phyloP scores from a whole-genome alignment of 2,888 invertebrate genomes.

The Tachina grossa region DNA sequence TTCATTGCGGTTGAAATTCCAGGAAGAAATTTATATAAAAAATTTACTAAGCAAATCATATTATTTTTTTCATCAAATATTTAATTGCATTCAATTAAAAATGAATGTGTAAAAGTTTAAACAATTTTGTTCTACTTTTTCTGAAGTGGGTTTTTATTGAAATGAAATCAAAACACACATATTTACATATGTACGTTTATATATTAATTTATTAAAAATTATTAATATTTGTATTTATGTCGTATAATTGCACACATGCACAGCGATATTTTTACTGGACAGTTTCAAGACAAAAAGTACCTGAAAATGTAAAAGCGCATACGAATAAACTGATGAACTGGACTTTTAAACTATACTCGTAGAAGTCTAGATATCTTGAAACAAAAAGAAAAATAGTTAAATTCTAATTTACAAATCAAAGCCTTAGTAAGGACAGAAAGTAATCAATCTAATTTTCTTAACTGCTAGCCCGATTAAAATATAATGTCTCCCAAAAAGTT shows the following conservation, averaged over 20 bases:
- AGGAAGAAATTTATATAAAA: neutral
- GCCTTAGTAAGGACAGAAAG: too few species aligned
- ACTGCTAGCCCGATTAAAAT: too few species aligned
- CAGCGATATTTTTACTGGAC: too few species aligned
- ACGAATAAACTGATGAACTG: too few species aligned
- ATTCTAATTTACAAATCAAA: too few species aligned
- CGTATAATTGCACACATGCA: neutral
- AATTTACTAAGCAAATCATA: neutral
- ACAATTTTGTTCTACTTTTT: slow-evolving; percentile 34
- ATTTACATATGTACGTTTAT: neutral
- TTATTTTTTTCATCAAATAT: slow-evolving; percentile 2
- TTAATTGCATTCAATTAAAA: slow-evolving; percentile 18
- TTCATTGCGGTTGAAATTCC: slow-evolving; percentile 6
- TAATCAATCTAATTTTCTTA: too few species aligned
- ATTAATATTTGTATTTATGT: slow-evolving; percentile 17
- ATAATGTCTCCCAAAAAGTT: too few species aligned
- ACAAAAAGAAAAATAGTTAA: neutral
- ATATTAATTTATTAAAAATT: slow-evolving; percentile 9
- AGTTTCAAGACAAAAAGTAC: too few species aligned
- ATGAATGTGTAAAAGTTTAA: slow-evolving; percentile 13
- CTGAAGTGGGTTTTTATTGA: slow-evolving; percentile 9
- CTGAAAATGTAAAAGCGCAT: too few species aligned
- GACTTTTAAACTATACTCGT: too few species aligned
- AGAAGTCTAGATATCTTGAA: neutral
- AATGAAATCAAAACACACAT: neutral